phyloP scores from a whole-genome alignment of 2,888 invertebrate genomes.

The Pristionchus fissidentatus region DNA sequence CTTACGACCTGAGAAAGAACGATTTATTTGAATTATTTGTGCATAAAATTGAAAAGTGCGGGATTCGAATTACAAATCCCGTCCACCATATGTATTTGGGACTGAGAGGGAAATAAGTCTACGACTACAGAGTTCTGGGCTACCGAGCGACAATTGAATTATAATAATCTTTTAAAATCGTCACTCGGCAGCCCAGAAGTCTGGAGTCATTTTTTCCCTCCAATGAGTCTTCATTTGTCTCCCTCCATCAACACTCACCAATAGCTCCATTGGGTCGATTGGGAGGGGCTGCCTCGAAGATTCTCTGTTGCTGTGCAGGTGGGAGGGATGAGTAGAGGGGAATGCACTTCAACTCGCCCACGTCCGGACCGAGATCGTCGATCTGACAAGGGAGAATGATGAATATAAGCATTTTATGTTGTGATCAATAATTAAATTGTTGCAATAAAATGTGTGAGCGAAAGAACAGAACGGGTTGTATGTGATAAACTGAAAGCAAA shows the following conservation, averaged over 20 bases:
- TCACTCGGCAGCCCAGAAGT: not conserved
- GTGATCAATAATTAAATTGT: not conserved
- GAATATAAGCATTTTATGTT: not conserved
- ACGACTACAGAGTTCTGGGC: no score
- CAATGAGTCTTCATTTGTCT: not conserved
- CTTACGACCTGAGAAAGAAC: constrained; percentile 68
- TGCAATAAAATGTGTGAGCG: not conserved
- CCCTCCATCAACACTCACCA: constrained; percentile 78
- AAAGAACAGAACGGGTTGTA: not conserved
- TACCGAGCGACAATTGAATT: no score
- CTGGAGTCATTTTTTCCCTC: not conserved
- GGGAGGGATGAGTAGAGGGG: constrained; percentile 98
- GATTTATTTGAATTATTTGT: not conserved
- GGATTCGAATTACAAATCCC: no score
- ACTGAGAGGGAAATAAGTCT: no score
- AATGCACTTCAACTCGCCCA: constrained; percentile 97
- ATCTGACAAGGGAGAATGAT: not conserved
- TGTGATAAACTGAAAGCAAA: not conserved
- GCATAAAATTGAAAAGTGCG: not conserved
- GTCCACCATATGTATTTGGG: no score
- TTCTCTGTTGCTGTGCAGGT: constrained; percentile 88
- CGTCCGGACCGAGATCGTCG: constrained; percentile 74
- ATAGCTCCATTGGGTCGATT: constrained; percentile 90
- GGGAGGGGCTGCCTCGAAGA: constrained; percentile 96
- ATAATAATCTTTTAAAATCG: not conserved